Evolutionary conservation across 2,113 vertebrate species (phyloP).

Genomic region (Neotragus moschatus): DNA sequence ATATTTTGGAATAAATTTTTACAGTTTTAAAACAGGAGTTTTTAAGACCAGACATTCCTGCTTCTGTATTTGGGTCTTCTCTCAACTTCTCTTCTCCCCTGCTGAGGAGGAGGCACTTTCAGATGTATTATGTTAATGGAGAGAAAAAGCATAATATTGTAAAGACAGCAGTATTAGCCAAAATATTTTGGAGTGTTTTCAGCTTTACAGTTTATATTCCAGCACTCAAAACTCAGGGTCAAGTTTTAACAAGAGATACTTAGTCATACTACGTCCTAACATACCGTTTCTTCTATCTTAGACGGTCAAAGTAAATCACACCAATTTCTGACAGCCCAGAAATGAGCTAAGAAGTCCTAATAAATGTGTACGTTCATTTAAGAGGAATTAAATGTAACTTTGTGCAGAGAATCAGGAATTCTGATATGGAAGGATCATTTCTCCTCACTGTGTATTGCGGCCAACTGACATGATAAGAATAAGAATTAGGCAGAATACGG

Average conservation of each 20-base stretch:
- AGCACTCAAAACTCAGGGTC: constrained; percentile 61
- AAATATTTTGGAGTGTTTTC: background rate
- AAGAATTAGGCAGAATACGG: background rate
- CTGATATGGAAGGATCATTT: background rate
- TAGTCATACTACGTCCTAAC: background rate
- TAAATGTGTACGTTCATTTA: background rate
- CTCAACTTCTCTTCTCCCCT: background rate
- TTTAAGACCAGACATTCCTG: background rate
- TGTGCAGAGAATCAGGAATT: background rate
- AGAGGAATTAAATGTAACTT: background rate
- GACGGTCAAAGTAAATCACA: constrained; percentile 25
- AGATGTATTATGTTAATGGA: background rate
- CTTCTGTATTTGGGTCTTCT: background rate
- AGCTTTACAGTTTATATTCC: constrained; percentile 12
- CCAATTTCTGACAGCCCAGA: background rate
- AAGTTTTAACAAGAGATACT: constrained; percentile 18
- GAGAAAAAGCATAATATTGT: background rate
- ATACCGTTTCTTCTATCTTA: background rate
- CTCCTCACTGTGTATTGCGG: background rate
- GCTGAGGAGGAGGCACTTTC: background rate
- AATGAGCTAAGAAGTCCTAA: background rate
- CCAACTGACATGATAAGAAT: background rate
- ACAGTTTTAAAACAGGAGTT: background rate
- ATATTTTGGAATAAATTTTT: constrained; percentile 26
- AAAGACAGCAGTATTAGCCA: background rate